These are phyloP conservation scores for Dendrolimus kikuchii DNA, from an alignment of 1,140 invertebrate species.

Conservation along the genomic window DNA sequence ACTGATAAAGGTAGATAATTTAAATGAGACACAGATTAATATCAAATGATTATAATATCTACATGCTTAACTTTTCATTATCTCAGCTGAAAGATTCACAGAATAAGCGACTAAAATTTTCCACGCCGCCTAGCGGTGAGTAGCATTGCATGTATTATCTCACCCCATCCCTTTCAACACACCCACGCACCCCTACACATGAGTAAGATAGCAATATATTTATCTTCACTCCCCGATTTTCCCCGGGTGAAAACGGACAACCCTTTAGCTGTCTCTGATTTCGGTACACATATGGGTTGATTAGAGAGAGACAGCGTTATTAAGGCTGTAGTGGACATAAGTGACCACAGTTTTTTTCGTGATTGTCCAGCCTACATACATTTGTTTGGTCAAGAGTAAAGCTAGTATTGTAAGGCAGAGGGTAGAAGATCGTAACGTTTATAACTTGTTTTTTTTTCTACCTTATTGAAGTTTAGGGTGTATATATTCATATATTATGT, in stretches of 20 bases:
- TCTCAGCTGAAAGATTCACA: background rate
- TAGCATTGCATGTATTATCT: conserved; percentile 40
- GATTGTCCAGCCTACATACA: conserved; percentile 30
- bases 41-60: no score
- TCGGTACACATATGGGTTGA: conserved; percentile 24
- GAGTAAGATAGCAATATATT: conserved; percentile 58
- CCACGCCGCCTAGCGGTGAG: conserved; percentile 62
- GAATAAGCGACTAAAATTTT: conserved; percentile 16
- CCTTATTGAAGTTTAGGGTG: no score
- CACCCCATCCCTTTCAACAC: conserved; percentile 53
- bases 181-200: conserved; percentile 52
- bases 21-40: no score
- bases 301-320: conserved; percentile 49
- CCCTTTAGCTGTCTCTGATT: conserved; percentile 59
- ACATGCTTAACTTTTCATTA: no score
- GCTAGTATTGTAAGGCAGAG: conserved; percentile 8
- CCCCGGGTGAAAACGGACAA: conserved; percentile 52
- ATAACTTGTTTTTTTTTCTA: no score
- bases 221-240: conserved; percentile 39
- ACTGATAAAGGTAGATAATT: no score
- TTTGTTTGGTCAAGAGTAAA: conserved; percentile 27
- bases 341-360: conserved; percentile 42
- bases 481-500: no score
- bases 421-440: background rate
- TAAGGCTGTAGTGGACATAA: conserved; percentile 32